Conservation (phyloP, 2,797 vertebrate genomes). For the Anguilla pacifica region DNA sequence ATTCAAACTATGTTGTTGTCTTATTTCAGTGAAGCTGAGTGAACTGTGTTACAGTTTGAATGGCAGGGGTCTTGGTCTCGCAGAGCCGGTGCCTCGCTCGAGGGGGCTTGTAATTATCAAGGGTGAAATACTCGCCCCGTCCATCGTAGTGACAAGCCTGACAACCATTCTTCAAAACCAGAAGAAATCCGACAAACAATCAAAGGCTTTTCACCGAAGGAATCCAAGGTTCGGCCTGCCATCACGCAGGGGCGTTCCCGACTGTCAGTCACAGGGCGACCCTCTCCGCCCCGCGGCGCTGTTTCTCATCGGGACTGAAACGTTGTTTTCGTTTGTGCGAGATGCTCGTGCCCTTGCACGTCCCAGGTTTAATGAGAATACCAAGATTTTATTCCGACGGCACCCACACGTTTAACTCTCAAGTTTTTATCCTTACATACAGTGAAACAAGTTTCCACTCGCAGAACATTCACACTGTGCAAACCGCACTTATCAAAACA, state of each 20-base stretch:
- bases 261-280: conserved; percentile 59
- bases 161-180: conserved; percentile 70
- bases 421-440: not conserved
- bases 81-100: conserved; percentile 61
- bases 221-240: conserved; percentile 68
- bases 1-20: conserved; percentile 48
- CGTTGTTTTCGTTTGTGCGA: conserved; percentile 6
- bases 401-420: not conserved
- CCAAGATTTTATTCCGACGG: not conserved
- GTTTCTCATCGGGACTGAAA: conserved; percentile 16
- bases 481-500: not conserved
- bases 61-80: conserved; percentile 72
- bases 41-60: conserved; percentile 63
- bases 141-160: conserved; percentile 70
- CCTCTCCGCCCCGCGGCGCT: conserved; percentile 22
- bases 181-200: conserved; percentile 69
- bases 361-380: not conserved
- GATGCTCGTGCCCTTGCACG: not conserved
- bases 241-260: conserved; percentile 59
- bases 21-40: conserved; percentile 59
- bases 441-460: not conserved
- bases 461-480: not conserved
- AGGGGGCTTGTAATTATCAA: conserved; percentile 70
- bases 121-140: conserved; percentile 69
- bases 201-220: conserved; percentile 74